Percentiles rank a stretch among this genome's conserved stretches.
phyloP scores from a whole-genome alignment of 1,140 invertebrate species.

The Leptonema lineaticorne region DNA sequence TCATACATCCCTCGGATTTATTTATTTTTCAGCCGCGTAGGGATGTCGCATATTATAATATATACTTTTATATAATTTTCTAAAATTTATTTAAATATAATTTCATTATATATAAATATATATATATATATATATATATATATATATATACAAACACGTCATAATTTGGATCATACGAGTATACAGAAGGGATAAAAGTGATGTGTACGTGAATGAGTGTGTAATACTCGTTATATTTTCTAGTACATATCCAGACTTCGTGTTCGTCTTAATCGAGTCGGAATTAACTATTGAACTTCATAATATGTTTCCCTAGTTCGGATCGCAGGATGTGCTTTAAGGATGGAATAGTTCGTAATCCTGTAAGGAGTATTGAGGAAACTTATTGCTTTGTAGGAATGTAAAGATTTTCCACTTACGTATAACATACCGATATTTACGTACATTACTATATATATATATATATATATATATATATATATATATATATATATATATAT shows the following conservation, averaged over 20 bases:
- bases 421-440: too few relatives aligned
- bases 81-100: too few relatives aligned
- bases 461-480: not conserved
- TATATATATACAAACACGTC: too few relatives aligned
- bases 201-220: too few relatives aligned
- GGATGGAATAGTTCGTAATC: conserved; percentile 18
- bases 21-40: not conserved
- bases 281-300: conserved; percentile 18
- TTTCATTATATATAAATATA: too few relatives aligned
- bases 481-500: not conserved
- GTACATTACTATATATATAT: not conserved
- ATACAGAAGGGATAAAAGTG: too few relatives aligned
- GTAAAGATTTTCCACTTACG: not conserved
- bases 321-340: conserved; percentile 2
- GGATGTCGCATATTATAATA: too few relatives aligned
- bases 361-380: conserved; percentile 1
- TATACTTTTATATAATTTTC: too few relatives aligned
- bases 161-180: too few relatives aligned
- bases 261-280: conserved; percentile 6
- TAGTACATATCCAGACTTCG: not conserved
- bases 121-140: too few relatives aligned
- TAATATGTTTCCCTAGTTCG: conserved; percentile 10
- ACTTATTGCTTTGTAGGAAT: conserved; percentile 9
- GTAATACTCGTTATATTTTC: too few relatives aligned
- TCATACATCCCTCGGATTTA: not conserved